Evolutionary conservation across 37 sponge, comb jelly and placozoan species (phyloP), one percentile per base, ranked within the genome.

Genomic region (Cliona cf. orientalis): DNA sequence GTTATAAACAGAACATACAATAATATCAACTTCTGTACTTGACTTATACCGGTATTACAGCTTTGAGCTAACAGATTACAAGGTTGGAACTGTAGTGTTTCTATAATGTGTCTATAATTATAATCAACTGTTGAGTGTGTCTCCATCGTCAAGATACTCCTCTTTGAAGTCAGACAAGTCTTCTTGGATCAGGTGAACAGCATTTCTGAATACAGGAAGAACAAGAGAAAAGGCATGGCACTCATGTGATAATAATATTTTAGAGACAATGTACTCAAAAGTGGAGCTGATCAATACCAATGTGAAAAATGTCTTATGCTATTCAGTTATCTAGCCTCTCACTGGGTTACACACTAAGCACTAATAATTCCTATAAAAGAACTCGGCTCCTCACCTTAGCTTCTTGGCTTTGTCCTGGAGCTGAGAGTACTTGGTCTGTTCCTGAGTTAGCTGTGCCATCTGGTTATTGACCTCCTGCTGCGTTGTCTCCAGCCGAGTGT

Each of bases 121-220:
- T n/a, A n/a, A 19, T 14, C 53, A 49, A 9, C 14, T 19, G 9
- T 9, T 14, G 14, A 19, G 53, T n/a, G 63, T 26, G 63, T 61
- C 63, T 26, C 28, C 63, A 61, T 70, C 71, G 3, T 59, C 31
- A 23, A 76, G 44, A 38, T 76, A 59, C 7, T 59, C 64, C 42
- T 76, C 63, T 26, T 60, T 38, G 45, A 76, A 76, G 29, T 23
- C 5, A 23, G 59, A 62, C 22, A 76, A 62, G 28, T 76, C 77
- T 3, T 11, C 62, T 40, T 63, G 40, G 46, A 72, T 46, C 33
- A 69, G 26, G 26, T 62, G 69, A 35, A 68, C 70, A 38, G 70
- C 58, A 33, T 53, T 58, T 38, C 77, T 76, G 58, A n/a, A n/a
- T n/a, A n/a, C 14, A 9, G 28, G 60, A 59, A 59, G 11, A 59